Conservation (phyloP, 1,140 invertebrate species). For the Eupristina koningsbergeri region DNA sequence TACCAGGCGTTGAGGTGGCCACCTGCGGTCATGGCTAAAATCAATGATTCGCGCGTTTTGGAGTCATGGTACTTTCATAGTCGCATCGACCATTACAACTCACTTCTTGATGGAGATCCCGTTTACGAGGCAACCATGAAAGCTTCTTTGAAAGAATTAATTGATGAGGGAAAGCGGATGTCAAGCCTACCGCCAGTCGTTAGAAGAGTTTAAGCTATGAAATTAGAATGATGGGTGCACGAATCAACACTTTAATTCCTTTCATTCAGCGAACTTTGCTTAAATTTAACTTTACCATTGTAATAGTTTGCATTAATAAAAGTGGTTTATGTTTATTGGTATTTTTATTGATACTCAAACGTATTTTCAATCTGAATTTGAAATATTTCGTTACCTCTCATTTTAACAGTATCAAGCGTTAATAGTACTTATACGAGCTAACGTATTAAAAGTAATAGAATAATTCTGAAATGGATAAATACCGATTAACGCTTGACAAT, state of each 20-base stretch:
- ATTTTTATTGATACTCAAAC: neutral
- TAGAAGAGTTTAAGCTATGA: neutral
- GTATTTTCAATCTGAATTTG: neutral
- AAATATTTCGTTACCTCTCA: too few relatives aligned
- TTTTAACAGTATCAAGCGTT: too few relatives aligned
- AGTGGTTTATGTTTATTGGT: neutral
- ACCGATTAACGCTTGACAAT: neutral
- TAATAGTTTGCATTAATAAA: neutral
- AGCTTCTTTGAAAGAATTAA: neutral
- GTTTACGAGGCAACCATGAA: neutral
- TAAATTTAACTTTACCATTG: neutral
- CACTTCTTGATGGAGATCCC: neutral
- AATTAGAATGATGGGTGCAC: neutral
- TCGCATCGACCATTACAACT: slow-evolving; percentile 6
- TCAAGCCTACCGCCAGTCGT: neutral
- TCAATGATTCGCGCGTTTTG: neutral
- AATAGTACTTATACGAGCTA: too few relatives aligned
- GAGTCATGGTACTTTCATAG: slow-evolving; percentile 27
- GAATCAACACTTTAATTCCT: too few relatives aligned
- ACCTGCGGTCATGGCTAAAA: neutral
- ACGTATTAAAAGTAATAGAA: too few relatives aligned
- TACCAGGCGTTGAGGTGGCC: slow-evolving; percentile 17
- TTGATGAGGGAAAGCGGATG: slow-evolving; percentile 1
- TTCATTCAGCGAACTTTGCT: too few relatives aligned
- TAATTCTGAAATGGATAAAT: too few relatives aligned